Evolutionary conservation across 2,888 invertebrate genomes (phyloP).

Genomic region (Syritta pipiens): DNA sequence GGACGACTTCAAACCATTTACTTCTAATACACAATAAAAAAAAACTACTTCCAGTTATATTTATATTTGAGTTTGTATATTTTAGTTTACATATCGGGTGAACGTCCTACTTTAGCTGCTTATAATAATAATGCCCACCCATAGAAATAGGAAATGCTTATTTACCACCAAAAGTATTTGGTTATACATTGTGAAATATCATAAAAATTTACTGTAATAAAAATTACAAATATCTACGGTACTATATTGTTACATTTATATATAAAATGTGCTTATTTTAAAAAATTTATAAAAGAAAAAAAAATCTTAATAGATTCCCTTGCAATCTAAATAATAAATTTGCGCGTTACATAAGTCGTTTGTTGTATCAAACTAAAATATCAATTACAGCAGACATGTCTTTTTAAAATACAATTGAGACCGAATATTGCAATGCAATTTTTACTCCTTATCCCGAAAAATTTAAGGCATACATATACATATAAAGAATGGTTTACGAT

Average conservation of each 20-base stretch:
- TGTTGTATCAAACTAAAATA: slow-evolving; percentile 1
- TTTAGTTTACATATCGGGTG: slow-evolving; percentile 10
- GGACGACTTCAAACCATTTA: no score
- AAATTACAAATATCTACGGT: slow-evolving; percentile 25
- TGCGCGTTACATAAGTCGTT: slow-evolving; percentile 16
- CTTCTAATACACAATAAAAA: no score
- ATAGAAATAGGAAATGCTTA: slow-evolving; percentile 19
- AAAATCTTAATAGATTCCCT: slow-evolving; percentile 4
- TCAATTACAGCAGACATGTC: neutral
- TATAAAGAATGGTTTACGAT: neutral
- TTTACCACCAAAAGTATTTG: slow-evolving; percentile 14
- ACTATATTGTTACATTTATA: slow-evolving; percentile 14
- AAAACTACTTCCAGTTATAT: no score
- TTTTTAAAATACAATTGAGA: neutral
- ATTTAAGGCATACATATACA: slow-evolving; percentile 4
- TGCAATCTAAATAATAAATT: neutral
- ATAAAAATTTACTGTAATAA: slow-evolving; percentile 29
- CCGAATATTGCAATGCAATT: no score
- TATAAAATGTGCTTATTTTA: neutral
- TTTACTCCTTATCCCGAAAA: neutral
- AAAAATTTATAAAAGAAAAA: neutral
- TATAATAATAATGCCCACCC: slow-evolving; percentile 27
- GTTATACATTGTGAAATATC: slow-evolving; percentile 27
- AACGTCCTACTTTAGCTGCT: slow-evolving; percentile 42
- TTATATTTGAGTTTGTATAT: slow-evolving; percentile 23